Conservation (phyloP, 1,140 invertebrate genomes). For the Sarcophaga bullata region DNA sequence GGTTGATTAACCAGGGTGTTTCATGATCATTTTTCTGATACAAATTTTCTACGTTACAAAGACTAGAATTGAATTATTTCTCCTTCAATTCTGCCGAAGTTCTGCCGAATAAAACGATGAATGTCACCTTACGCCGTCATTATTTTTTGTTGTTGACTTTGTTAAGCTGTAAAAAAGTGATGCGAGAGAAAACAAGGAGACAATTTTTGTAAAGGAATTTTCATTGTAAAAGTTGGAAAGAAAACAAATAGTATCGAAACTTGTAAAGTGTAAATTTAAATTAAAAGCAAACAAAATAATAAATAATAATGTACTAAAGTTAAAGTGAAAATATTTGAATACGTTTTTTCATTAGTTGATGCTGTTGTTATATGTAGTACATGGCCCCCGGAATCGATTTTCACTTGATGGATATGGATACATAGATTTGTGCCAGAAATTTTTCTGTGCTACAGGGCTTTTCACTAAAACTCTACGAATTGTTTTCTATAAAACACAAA, state of each 20-base stretch:
- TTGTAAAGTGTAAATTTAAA: slow-evolving; percentile 5
- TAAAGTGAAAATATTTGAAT: neutral
- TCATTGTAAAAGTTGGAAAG: neutral
- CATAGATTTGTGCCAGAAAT: slow-evolving; percentile 20
- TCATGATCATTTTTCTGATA: too few species aligned
- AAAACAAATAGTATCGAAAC: neutral
- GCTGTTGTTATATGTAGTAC: neutral
- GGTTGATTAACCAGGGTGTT: too few species aligned
- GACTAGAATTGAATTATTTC: too few species aligned
- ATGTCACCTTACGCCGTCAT: too few species aligned
- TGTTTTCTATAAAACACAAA: neutral
- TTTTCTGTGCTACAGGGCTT: slow-evolving; percentile 15
- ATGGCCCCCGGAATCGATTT: slow-evolving; percentile 22
- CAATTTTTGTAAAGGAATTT: too few species aligned
- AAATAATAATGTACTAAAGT: neutral
- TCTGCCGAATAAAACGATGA: too few species aligned
- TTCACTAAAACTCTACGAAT: neutral
- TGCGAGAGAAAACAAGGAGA: too few species aligned
- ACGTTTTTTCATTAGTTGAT: neutral
- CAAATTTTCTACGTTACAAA: too few species aligned
- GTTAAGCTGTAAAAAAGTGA: too few species aligned
- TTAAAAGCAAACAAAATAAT: neutral
- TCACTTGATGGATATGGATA: slow-evolving; percentile 18
- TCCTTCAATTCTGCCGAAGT: too few species aligned
- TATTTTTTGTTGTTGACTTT: too few species aligned